Conservation (phyloP, 2,888 invertebrate genomes). For the Anthoptus insignis region DNA sequence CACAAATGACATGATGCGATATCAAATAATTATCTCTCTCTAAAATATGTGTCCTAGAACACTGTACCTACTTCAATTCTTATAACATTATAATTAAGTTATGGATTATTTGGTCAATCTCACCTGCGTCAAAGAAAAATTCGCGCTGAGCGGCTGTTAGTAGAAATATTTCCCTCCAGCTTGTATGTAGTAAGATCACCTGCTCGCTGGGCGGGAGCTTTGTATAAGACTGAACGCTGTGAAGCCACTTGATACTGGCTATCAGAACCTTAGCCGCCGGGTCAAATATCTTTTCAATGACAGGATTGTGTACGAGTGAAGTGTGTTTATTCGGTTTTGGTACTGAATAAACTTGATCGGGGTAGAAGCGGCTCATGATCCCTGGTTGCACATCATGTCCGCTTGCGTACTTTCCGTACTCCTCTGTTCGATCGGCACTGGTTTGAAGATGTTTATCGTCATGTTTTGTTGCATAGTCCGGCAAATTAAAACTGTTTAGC, state of each 20-base stretch:
- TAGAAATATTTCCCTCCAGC: conserved; percentile 95
- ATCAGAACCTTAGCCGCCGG: conserved; percentile 93
- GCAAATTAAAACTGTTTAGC: neutral
- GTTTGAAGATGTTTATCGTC: neutral
- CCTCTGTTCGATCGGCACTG: neutral
- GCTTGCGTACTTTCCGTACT: neutral
- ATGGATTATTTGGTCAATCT: too few species aligned
- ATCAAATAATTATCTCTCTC: too few species aligned
- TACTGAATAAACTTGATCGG: neutral
- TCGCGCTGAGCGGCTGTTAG: conserved; percentile 94
- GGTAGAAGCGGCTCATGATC: neutral
- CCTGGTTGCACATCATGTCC: neutral
- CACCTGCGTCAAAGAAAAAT: conserved; percentile 91
- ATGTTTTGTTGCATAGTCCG: neutral
- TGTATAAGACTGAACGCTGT: conserved; percentile 91
- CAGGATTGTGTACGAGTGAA: neutral
- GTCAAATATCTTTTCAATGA: conserved; percentile 79
- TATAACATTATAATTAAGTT: too few species aligned
- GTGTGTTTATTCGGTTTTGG: neutral
- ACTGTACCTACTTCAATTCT: too few species aligned
- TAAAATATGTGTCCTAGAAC: too few species aligned
- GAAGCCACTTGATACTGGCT: conserved; percentile 93
- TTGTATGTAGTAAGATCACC: conserved; percentile 90
- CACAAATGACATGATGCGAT: too few species aligned
- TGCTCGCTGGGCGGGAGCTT: conserved; percentile 90